These are phyloP conservation scores for Lasioglossum lativentre DNA, from an alignment of 2,888 invertebrate species.

Conservation along the genomic window DNA sequence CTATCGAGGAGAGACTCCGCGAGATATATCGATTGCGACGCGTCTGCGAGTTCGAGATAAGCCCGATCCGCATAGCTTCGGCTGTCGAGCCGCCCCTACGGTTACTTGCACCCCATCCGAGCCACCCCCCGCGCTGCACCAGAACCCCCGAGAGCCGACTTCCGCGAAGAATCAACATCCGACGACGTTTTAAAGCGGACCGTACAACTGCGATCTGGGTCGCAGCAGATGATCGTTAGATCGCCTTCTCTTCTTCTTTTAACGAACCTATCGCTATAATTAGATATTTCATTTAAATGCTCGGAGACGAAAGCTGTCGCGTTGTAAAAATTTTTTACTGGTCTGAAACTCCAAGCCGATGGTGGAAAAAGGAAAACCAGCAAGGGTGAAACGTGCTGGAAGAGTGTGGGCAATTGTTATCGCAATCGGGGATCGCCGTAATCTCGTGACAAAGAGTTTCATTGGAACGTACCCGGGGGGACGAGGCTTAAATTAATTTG, in stretches of 20 bases:
- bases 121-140: not conserved
- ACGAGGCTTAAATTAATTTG: constrained; percentile 61
- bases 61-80: constrained; percentile 80
- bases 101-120: constrained; percentile 53
- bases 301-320: not conserved
- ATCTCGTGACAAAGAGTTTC: constrained; percentile 57
- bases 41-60: constrained; percentile 81
- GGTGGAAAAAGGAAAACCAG: not conserved
- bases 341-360: no score
- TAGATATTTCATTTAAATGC: not conserved
- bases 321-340: no score
- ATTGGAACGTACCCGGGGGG: constrained; percentile 30
- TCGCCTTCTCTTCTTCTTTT: not conserved
- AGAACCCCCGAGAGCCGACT: not conserved
- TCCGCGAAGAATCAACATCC: constrained; percentile 3
- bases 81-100: constrained; percentile 71
- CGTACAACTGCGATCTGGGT: not conserved
- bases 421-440: constrained; percentile 48
- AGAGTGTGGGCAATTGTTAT: constrained; percentile 27
- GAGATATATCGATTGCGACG: constrained; percentile 84
- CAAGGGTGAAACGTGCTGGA: no score
- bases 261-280: not conserved
- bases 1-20: constrained; percentile 79
- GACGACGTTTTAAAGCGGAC: not conserved
- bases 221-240: not conserved